These are phyloP conservation scores for Petrocephalus microphthalmus DNA, from an alignment of 2,113 vertebrate genomes.

Conservation along the genomic window DNA sequence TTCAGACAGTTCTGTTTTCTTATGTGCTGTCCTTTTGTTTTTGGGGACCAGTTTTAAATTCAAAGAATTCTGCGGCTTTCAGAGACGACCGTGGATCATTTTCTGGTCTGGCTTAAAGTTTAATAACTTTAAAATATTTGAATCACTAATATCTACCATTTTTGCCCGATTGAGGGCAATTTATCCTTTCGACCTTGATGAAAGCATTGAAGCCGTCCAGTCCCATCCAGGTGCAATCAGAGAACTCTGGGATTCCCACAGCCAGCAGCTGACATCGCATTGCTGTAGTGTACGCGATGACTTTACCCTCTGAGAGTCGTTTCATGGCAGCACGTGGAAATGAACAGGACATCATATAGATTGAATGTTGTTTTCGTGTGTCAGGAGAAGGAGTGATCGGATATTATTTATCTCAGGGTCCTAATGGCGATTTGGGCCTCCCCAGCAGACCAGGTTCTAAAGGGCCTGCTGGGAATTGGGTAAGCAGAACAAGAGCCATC, in stretches of 20 bases:
- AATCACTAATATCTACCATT: neutral
- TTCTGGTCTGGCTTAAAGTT: neutral
- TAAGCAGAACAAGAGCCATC: neutral
- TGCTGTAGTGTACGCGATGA: neutral
- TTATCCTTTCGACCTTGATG: neutral
- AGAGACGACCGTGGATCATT: neutral
- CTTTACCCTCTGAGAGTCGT: neutral
- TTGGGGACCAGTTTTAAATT: neutral
- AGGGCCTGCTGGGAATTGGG: neutral
- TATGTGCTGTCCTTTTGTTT: neutral
- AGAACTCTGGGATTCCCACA: neutral
- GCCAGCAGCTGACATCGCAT: neutral
- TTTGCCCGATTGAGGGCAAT: neutral
- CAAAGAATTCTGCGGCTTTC: neutral
- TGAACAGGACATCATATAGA: neutral
- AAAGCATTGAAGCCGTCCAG: neutral
- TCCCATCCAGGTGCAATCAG: neutral
- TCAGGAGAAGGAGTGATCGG: neutral
- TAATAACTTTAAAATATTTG: neutral
- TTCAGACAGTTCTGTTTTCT: neutral
- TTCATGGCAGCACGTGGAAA: neutral
- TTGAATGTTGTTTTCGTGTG: neutral
- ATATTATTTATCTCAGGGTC: neutral
- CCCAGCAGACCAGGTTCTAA: neutral
- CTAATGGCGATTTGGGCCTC: neutral